Conservation (phyloP, 2,113 vertebrate species). For the Neolamprologus hecqui region DNA sequence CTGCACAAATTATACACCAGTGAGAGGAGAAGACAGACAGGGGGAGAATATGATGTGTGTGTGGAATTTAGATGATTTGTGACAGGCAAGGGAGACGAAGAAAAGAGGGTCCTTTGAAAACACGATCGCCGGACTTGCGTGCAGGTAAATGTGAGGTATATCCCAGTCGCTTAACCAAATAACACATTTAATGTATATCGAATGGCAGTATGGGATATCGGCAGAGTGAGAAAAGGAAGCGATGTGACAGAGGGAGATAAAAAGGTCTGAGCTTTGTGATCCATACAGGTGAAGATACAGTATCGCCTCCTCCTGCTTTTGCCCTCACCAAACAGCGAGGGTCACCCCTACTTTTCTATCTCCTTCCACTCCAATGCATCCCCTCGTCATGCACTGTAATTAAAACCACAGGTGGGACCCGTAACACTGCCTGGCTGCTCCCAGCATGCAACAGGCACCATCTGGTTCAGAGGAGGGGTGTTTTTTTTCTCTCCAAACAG, state of each 20-base stretch:
- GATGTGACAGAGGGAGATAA: not conserved
- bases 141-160: slow-evolving; percentile 2
- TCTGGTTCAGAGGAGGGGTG: slow-evolving; percentile 68
- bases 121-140: slow-evolving; percentile 12
- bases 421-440: slow-evolving; percentile 63
- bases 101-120: slow-evolving; percentile 36
- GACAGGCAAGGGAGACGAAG: not conserved
- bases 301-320: not conserved
- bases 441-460: slow-evolving; percentile 71
- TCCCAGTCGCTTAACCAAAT: not conserved
- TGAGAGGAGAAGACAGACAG: slow-evolving; percentile 26
- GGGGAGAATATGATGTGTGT: slow-evolving; percentile 28
- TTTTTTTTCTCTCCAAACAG: slow-evolving; percentile 42
- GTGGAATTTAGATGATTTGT: slow-evolving; percentile 51
- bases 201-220: not conserved
- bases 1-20: slow-evolving; percentile 53
- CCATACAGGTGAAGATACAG: slow-evolving; percentile 9
- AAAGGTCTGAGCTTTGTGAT: not conserved
- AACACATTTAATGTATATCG: not conserved
- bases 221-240: not conserved
- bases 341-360: slow-evolving; percentile 53
- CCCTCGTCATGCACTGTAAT: slow-evolving; percentile 68
- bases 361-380: slow-evolving; percentile 52
- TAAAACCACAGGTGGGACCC: slow-evolving; percentile 75
- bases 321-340: slow-evolving; percentile 30